These are phyloP conservation scores for Strix uralensis DNA, from an alignment of 2,113 vertebrate species.

Conservation along the genomic window DNA sequence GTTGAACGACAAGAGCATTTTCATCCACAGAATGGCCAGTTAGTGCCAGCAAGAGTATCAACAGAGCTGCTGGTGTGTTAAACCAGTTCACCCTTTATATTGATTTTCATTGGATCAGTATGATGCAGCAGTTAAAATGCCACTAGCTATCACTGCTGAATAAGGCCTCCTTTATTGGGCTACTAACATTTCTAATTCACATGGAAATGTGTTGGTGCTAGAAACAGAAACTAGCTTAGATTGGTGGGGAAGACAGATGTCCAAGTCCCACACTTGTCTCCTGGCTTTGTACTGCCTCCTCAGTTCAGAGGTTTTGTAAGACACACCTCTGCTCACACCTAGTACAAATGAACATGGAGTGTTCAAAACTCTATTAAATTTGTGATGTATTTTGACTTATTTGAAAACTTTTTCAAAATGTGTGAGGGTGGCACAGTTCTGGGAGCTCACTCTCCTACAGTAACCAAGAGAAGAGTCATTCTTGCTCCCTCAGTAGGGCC, in stretches of 20 bases:
- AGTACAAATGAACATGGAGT: fast-evolving
- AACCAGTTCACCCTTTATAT: not conserved
- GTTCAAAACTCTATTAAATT: not conserved
- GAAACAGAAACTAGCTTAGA: not conserved
- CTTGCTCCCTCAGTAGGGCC: not conserved
- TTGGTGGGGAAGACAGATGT: not conserved
- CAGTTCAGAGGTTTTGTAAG: not conserved
- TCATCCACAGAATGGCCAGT: not conserved
- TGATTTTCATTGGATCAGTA: not conserved
- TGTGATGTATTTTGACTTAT: not conserved
- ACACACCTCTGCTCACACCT: not conserved
- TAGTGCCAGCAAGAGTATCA: not conserved
- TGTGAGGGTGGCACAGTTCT: not conserved
- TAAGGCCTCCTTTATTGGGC: not conserved
- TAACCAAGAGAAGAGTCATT: not conserved
- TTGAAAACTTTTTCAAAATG: not conserved
- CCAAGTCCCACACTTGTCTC: not conserved
- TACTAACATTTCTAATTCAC: not conserved
- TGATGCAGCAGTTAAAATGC: not conserved
- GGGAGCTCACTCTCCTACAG: not conserved
- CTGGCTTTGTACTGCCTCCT: not conserved
- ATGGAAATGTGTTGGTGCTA: not conserved
- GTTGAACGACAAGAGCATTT: not conserved
- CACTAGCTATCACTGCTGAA: not conserved
- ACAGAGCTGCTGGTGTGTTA: not conserved